A percentile compares a stretch with the other conserved stretches of the same genome.
phyloP scores from a whole-genome alignment of 2,113 vertebrate genomes.

The Empidonax traillii region DNA sequence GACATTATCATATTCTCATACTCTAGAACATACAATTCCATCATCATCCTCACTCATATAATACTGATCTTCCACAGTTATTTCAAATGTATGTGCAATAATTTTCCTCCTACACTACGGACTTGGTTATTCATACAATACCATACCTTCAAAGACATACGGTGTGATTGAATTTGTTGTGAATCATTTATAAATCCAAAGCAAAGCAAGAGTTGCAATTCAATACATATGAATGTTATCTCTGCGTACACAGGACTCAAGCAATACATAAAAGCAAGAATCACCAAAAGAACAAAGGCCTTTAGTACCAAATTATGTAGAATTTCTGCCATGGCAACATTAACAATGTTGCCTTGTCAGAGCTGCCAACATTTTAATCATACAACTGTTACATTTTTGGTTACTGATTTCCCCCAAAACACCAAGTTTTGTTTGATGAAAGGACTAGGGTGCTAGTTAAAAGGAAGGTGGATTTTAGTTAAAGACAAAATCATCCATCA shows the following conservation, averaged over 20 bases:
- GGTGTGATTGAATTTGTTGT: conserved; percentile 31
- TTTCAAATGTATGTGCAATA: conserved; percentile 25
- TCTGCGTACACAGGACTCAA: background rate
- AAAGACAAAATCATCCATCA: background rate
- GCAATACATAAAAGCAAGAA: conserved; percentile 7
- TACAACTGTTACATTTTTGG: background rate
- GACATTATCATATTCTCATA: background rate
- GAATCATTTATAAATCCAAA: conserved; percentile 65
- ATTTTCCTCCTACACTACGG: background rate
- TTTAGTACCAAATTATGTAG: background rate
- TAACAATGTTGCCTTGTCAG: background rate
- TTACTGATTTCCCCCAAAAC: background rate
- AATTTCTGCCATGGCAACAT: background rate
- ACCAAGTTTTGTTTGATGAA: background rate
- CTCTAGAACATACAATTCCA: background rate
- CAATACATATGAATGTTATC: background rate
- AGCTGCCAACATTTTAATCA: background rate
- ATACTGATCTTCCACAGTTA: background rate
- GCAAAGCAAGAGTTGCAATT: conserved; percentile 43
- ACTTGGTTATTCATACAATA: conserved; percentile 44
- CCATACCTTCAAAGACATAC: conserved; percentile 25
- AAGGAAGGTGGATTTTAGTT: background rate
- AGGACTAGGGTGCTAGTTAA: background rate
- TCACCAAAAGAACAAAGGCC: background rate
- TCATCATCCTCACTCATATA: background rate